These are phyloP conservation scores for Drosophila bunnanda DNA, from an alignment of 2,888 invertebrate genomes.

Conservation along the genomic window DNA sequence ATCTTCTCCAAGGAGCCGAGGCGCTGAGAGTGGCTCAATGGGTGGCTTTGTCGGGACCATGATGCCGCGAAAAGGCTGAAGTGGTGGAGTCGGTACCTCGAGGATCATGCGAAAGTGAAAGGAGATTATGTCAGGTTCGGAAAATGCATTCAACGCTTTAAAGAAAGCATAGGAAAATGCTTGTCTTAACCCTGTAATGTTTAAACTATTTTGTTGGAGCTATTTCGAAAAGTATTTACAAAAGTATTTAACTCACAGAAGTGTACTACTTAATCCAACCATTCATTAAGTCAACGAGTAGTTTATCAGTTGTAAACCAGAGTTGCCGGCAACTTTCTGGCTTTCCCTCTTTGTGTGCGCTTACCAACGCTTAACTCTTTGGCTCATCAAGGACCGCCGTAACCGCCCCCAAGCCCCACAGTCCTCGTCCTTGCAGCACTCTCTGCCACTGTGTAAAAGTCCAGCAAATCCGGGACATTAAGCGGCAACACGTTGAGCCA, in stretches of 20 bases:
- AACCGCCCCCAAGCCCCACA: not conserved
- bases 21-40: conserved; percentile 44
- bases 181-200: not conserved
- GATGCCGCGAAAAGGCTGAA: conserved; percentile 9
- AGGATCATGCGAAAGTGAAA: conserved; percentile 28
- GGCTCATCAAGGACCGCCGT: conserved; percentile 13
- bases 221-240: not conserved
- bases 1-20: conserved; percentile 44
- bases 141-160: not conserved
- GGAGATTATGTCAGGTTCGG: not conserved
- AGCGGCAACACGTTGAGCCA: conserved; percentile 51
- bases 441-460: conserved; percentile 20
- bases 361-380: conserved; percentile 17
- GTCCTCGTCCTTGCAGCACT: not conserved
- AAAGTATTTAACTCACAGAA: conserved; percentile 7
- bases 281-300: conserved; percentile 10
- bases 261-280: conserved; percentile 3
- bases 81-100: not conserved
- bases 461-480: conserved; percentile 47
- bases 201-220: not conserved
- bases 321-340: conserved; percentile 1
- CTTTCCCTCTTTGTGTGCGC: conserved; percentile 5
- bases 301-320: conserved; percentile 11
- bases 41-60: conserved; percentile 42
- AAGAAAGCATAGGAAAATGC: not conserved